Evolutionary conservation across 2,797 vertebrate genomes (phyloP), one percentile per base, ranked within the genome.

Genomic region (Chlorospingus flavigularis): DNA sequence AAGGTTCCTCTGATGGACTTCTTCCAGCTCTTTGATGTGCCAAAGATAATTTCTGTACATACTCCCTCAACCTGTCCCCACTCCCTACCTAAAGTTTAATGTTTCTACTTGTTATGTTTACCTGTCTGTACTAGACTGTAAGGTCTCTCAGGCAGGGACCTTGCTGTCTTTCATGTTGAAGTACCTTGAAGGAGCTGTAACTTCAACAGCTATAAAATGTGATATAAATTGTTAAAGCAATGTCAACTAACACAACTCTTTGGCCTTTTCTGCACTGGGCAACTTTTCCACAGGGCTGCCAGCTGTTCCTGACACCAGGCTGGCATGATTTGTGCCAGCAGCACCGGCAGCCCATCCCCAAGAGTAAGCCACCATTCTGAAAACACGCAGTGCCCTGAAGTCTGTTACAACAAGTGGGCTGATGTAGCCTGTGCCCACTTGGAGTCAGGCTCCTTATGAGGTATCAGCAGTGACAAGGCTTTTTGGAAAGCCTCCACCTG

Each of bases 21-120:
- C 39, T 95, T 96, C 96, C 97, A 97, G 94, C 86, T 91, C 96
- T 97, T 96, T 97, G 97, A 97, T 97, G 96, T 96, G 94, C 94
- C 96, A 96, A 95, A 94, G 95, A 95, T 90, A 94, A 97, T 95
- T 96, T 96, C 92, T 96, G 45, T 91, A 86, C 85, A 30, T 97
- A 95, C 95, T 97, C 95, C 94, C 84, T 94, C 94, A 96, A 94
- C 96, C 95, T 95, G 96, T 96, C 95, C 95, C 96, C 94, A 96
- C 96, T 97, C 97, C 96, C 95, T 96, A 62, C 70, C 82, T 93
- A 47, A 92, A 92, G 92, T 96, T 96, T 96, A 89, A 92, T 97
- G 96, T 97, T 97, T 96, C 93, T 97, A 95, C 97, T 96, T 97
- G 93, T 96, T 94, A 48, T 88, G 76, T 95, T 96, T 97, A 93